A percentile compares a stretch with the other conserved stretches of the same genome.
Conservation (phyloP, 1,140 invertebrate species). For the Melanaphis sacchari region DNA sequence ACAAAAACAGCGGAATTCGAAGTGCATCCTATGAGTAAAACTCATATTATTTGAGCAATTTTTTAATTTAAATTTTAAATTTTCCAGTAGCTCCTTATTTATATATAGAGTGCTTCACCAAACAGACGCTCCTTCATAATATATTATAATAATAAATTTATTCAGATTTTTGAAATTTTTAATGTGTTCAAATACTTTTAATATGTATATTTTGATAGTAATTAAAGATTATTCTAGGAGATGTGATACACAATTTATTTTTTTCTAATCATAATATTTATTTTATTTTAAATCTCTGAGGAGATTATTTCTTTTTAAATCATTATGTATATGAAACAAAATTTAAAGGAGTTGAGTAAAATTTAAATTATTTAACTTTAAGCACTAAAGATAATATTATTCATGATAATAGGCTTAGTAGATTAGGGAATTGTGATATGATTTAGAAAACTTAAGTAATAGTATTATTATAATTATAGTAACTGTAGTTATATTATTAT, state of each 20-base stretch:
- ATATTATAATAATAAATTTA: too few species aligned
- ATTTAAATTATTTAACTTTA: not conserved
- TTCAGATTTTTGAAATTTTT: not conserved
- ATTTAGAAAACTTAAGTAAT: not conserved
- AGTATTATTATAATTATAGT: not conserved
- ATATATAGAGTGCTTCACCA: too few species aligned
- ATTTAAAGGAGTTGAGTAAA: not conserved
- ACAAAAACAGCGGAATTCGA: too few species aligned
- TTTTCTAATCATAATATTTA: not conserved
- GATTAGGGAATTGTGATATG: not conserved
- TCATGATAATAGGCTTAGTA: not conserved
- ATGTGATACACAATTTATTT: not conserved
- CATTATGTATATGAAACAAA: not conserved
- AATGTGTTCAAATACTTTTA: not conserved
- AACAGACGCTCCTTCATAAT: accelerated
- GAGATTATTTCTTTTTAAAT: not conserved
- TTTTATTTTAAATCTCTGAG: not conserved
- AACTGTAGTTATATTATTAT: not conserved
- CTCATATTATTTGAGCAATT: too few species aligned
- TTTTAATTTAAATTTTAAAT: too few species aligned
- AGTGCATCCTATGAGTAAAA: too few species aligned
- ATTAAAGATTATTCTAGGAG: too few species aligned
- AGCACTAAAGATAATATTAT: not conserved
- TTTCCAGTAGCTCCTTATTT: too few species aligned
- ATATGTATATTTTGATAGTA: too few species aligned